Base-by-base conservation (phyloP, 2,797 vertebrate genomes). In the Pygocentrus nattereri region DNA sequence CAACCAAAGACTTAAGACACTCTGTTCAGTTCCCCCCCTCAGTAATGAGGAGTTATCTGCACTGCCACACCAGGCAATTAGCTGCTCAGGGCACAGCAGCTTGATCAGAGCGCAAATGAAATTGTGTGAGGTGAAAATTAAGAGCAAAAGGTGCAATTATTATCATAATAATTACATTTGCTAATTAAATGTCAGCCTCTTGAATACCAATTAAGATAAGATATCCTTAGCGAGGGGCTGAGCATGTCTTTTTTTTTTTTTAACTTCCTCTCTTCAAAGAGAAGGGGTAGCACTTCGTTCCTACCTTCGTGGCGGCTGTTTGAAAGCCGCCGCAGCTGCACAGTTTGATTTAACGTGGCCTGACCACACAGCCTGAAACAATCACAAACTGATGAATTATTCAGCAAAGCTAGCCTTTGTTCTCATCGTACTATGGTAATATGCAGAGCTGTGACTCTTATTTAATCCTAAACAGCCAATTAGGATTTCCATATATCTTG, bases 131-230 rank as follows among this genome's bases (percentile, higher is more conserved):
- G 76, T 64, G 38, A 75, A 83, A 70, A 62, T 59, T 3, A 78
- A 76, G n/a, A 44, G 23, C 58, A 21, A 76, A 67, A 65, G 8
- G 69, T 77, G 74, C 44, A 76, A 73, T 56, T 50, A 76, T 79
- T 74, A 81, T 79, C 58, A 72, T 76, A 81, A 82, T 47, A 70
- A 82, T 79, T 79, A 67, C 38, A 62, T 81, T 73, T 59, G 72
- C 16, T 76, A 73, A 82, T 81, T 79, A 81, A 85, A 84, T 81
- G 56, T 69, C 52, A 61, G 19, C n/a, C 56, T 79, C 72, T 78
- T 74, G 72, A 82, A 82, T 75, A 78, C 27, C 2, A 68, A 83
- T 79, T 76, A 81, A 76, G 64, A 78, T 72, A 56, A 74, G 27
- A 65, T 61, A 30, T n/a, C 59, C 44, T 6, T 50, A 2, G 15